phyloP scores from a whole-genome alignment of 1,140 invertebrate genomes.

The Cephus cinctus region DNA sequence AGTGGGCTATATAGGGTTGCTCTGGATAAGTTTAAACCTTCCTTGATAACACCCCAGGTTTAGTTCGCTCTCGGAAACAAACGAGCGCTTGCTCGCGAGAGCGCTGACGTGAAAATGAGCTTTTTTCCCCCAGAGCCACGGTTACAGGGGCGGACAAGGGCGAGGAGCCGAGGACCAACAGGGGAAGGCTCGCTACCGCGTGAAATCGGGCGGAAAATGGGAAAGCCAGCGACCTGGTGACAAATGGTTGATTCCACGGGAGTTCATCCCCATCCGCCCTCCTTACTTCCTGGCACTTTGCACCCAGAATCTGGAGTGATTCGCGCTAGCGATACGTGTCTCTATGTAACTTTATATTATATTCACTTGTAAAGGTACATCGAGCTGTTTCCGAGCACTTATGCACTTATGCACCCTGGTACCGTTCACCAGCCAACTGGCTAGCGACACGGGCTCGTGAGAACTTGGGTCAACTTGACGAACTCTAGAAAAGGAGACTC shows the following conservation, averaged over 20 bases:
- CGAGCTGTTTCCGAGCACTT: no score
- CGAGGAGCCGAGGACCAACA: background rate
- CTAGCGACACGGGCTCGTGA: no score
- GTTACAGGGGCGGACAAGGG: conserved; percentile 2
- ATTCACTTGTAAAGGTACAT: no score
- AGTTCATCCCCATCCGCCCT: no score
- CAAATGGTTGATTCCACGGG: conserved; percentile 50
- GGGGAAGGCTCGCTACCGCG: conserved; percentile 22
- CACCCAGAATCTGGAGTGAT: background rate
- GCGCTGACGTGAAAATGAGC: conserved; percentile 40
- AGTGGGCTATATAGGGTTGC: no score
- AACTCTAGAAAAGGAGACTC: no score
- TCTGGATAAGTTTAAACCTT: no score
- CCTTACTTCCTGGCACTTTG: background rate
- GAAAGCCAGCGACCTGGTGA: conserved; percentile 52
- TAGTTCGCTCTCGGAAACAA: conserved; percentile 34
- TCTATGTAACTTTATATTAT: no score
- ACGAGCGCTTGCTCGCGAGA: conserved; percentile 29
- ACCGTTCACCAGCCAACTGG: no score
- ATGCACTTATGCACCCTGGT: no score
- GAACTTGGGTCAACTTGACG: no score
- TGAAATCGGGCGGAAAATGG: conserved; percentile 56
- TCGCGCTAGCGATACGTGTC: background rate
- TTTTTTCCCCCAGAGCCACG: conserved; percentile 23
- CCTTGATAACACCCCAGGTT: no score